Evolutionary conservation across 64 coral and sea anemone genomes (phyloP).

Genomic region (Platygyra sinensis): DNA sequence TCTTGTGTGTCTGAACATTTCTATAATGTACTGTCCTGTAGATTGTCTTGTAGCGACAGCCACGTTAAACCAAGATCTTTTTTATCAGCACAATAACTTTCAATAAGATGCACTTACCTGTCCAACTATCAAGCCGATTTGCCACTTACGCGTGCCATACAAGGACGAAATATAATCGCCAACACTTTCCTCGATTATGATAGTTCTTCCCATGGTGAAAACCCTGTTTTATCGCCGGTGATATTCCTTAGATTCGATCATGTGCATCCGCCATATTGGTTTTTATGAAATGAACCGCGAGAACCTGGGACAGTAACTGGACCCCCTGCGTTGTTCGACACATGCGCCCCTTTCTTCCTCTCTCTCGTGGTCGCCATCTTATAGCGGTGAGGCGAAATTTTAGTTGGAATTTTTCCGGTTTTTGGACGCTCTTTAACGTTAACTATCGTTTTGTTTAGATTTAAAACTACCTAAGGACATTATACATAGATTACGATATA

Average conservation of each 20-base stretch:
- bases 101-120: slow-evolving; percentile 48
- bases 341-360: slow-evolving; percentile 59
- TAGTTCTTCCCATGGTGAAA: slow-evolving; percentile 72
- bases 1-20: too few relatives aligned
- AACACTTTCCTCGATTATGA: slow-evolving; percentile 77
- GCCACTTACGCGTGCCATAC: slow-evolving; percentile 76
- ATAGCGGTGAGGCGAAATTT: not conserved
- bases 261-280: slow-evolving; percentile 51
- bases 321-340: slow-evolving; percentile 47
- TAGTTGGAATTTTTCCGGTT: not conserved
- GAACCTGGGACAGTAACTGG: slow-evolving; percentile 14
- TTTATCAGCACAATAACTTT: not conserved
- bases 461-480: not conserved
- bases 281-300: not conserved
- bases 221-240: not conserved
- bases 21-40: too few relatives aligned
- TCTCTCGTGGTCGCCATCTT: slow-evolving; percentile 67
- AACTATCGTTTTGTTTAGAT: not conserved
- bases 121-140: slow-evolving; percentile 74
- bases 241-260: not conserved
- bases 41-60: too few relatives aligned
- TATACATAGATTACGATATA: not conserved
- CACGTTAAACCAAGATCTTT: not conserved
- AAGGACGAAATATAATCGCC: slow-evolving; percentile 77
- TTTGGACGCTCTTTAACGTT: not conserved